phyloP scores from a whole-genome alignment of 2,888 invertebrate species.

The Andrena hattorfiana region DNA sequence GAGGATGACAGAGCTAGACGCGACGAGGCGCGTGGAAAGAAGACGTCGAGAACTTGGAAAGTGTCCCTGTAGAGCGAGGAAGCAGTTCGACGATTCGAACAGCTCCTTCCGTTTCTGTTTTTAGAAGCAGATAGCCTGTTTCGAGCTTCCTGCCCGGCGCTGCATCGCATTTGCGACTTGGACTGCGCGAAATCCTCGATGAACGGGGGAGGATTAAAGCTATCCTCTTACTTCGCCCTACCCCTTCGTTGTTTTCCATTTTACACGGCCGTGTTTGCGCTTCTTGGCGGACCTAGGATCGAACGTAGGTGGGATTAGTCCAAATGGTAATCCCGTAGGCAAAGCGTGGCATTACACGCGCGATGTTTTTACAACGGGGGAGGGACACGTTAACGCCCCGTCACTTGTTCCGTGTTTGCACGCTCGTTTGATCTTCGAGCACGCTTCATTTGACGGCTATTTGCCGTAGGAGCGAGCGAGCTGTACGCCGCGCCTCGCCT shows the following conservation, averaged over 20 bases:
- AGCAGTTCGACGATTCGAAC: too few relatives aligned
- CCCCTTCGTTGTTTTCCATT: conserved; percentile 70
- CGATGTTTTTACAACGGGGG: conserved; percentile 83
- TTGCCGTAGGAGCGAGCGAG: conserved; percentile 67
- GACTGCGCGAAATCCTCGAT: conserved; percentile 18
- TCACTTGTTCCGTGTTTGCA: conserved; percentile 84
- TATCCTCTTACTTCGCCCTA: conserved; percentile 74
- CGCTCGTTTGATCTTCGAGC: conserved; percentile 83
- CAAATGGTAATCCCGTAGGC: conserved; percentile 84
- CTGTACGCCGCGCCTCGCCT: conserved; percentile 58
- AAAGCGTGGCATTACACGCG: conserved; percentile 78
- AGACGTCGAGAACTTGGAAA: too few relatives aligned
- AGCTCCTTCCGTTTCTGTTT: too few relatives aligned
- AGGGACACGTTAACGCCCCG: conserved; percentile 77
- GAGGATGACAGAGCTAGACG: too few relatives aligned
- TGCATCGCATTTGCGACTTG: not conserved
- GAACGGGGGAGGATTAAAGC: conserved; percentile 67
- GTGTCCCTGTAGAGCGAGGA: too few relatives aligned
- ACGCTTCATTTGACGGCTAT: conserved; percentile 80
- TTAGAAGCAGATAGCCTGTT: not conserved
- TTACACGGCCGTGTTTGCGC: conserved; percentile 78
- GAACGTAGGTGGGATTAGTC: conserved; percentile 77
- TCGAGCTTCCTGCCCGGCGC: too few relatives aligned
- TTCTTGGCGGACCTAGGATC: conserved; percentile 64
- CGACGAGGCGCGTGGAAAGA: too few relatives aligned